phyloP scores from a whole-genome alignment of 2,113 vertebrate genomes.

The Thalassoma bifasciatum region DNA sequence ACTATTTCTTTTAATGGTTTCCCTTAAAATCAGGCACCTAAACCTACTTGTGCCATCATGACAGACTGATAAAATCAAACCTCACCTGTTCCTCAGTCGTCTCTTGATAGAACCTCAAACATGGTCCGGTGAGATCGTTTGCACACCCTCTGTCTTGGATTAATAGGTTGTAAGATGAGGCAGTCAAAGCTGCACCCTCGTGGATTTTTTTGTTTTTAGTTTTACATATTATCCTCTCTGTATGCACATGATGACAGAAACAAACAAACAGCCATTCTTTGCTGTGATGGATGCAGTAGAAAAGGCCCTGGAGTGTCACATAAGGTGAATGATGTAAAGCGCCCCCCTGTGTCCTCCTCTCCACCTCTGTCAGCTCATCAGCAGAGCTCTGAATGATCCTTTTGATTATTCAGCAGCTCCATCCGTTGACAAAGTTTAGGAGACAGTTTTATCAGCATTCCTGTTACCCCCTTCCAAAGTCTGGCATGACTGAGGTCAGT shows the following conservation, averaged over 20 bases:
- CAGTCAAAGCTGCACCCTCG: neutral
- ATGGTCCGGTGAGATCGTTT: too few relatives aligned
- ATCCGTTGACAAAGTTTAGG: slow-evolving; percentile 18
- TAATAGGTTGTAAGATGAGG: neutral
- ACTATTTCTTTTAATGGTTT: too few relatives aligned
- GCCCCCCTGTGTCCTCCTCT: slow-evolving; percentile 11
- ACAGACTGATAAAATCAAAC: too few relatives aligned
- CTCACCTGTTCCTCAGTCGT: too few relatives aligned
- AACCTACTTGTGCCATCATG: too few relatives aligned
- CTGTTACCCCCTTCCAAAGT: slow-evolving; percentile 28
- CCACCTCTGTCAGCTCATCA: slow-evolving; percentile 13
- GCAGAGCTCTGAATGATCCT: slow-evolving; percentile 1
- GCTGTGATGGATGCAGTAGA: neutral
- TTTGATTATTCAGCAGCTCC: slow-evolving; percentile 45
- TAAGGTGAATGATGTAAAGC: neutral
- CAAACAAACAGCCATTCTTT: neutral
- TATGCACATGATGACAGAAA: neutral
- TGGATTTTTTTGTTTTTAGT: slow-evolving; percentile 11
- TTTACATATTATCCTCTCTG: neutral
- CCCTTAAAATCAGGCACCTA: too few relatives aligned
- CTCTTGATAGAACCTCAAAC: too few relatives aligned
- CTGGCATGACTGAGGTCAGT: slow-evolving; percentile 25
- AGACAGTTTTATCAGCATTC: slow-evolving; percentile 53
- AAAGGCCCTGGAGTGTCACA: neutral
- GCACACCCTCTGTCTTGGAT: too few relatives aligned